Evolutionary conservation across 2,888 invertebrate species (phyloP), one percentile per base, ranked within the genome.

Genomic region (Celastrina argiolus): DNA sequence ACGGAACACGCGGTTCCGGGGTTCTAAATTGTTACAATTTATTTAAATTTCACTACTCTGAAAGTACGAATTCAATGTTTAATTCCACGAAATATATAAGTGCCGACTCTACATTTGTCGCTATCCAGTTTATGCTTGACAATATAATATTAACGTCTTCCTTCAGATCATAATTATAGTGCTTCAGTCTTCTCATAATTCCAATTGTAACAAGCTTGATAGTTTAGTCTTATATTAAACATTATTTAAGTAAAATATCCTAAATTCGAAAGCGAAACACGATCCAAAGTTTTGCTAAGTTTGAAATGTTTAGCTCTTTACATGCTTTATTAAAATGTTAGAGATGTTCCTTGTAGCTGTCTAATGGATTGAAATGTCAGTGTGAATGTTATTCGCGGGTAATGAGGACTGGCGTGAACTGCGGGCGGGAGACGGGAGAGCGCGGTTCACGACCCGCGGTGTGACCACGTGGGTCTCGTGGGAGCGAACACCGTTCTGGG

Each of bases 381-480:
- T 14, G 36, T 61, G 61, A 22, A 61, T 34, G 61, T 61, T 22
- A 28, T 56, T 61, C 36, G 36, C 18, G 34, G 22, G 65, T 41
- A 56, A 41, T 65, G 56, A 34, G 39, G 28, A 28, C 36, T 56
- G 64, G 45, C 64, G 51, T 22, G 31, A 31, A 45, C 45, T 26
- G 67, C 31, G 14, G 72, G 31, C 31, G 31, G 31, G 69, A n/a
- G n/a, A n/a, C n/a, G n/a, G n/a, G n/a, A n/a, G n/a, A n/a, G n/a
- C n/a, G n/a, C n/a, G n/a, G 79, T 77, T 79, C 78, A 76, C 74
- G 79, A 78, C 78, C 76, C 45, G 71, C 69, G 70, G 59, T 69
- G 69, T 69, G 65, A 69, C 72, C 75, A 79, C 76, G 76, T 80
- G 79, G 77, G 79, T 71, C 75, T 78, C 76, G 76, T 80, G 79